Evolutionary conservation across 2,888 invertebrate genomes (phyloP), one percentile per base, ranked within the genome.

Genomic region (Cinara cedri): DNA sequence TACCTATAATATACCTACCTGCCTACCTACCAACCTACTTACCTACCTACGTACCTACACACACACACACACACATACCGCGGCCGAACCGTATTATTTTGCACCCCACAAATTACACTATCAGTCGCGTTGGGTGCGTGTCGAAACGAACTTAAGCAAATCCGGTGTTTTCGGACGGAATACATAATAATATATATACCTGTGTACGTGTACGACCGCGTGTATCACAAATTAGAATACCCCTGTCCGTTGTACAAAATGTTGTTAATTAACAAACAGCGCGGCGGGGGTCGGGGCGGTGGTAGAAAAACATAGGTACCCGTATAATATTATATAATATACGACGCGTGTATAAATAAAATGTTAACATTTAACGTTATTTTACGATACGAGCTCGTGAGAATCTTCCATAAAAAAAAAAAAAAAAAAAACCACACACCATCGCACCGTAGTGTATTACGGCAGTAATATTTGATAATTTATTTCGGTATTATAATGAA

Each of bases 151-250:
- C 16, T 51, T 51, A 51, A 51, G 55, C 34, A 65, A 75, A 75
- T 75, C 74, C 76, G 55, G 54, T 10, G 66, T 66, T 76, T 46
- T 66, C 55, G 44, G 66, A 46, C 57, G 26, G 55, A 76, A 65
- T 42, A n/a, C 14, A 51, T n/a, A n/a, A n/a, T n/a, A n/a, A n/a
- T n/a, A n/a, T n/a, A n/a, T n/a, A n/a, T n/a, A n/a, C n/a, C n/a
- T n/a, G n/a, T n/a, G n/a, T n/a, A n/a, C n/a, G n/a, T n/a, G 6
- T 34, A 34, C 34, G 6, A 34, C 34, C 34, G 6, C 34, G 34
- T 34, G 34, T 34, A 46, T 55, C 34, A 49, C 49, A 49, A 72
- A 72, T 72, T 62, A 72, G 60, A 62, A 72, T 62, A 65, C 63
- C 54, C 21, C 6, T 6, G 10, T 42, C 74, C 46, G 57, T 46